Evolutionary conservation across 2,113 vertebrate species (phyloP).

Genomic region (cattle (Bos taurus)): DNA sequence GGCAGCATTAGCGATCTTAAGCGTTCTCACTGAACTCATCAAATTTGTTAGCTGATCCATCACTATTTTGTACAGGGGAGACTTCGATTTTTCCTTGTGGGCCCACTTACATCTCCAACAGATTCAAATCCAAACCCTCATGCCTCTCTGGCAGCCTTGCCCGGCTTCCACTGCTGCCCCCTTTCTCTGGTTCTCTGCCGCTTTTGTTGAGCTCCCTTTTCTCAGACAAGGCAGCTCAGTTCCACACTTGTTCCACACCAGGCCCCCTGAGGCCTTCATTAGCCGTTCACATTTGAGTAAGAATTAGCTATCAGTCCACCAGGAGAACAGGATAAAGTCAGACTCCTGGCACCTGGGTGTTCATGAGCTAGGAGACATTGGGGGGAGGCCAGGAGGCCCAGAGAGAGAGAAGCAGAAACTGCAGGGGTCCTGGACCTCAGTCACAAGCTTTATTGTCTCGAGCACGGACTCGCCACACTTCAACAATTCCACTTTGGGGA

Average conservation of each 20-base stretch:
- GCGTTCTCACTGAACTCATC: not conserved
- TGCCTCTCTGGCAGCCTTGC: not conserved
- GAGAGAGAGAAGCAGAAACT: not conserved
- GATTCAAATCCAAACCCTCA: not conserved
- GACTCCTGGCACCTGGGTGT: not conserved
- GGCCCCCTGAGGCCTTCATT: not conserved
- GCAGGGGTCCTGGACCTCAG: slow-evolving; percentile 61
- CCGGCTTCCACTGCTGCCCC: rapidly evolving
- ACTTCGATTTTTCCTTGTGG: not conserved
- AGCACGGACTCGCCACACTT: slow-evolving; percentile 80
- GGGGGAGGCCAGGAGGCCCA: rapidly evolving
- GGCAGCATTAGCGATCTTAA: not conserved
- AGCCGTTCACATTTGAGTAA: not conserved
- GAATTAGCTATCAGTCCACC: not conserved
- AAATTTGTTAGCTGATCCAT: not conserved
- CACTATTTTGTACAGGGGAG: not conserved
- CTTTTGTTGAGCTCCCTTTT: not conserved
- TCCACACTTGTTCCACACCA: not conserved
- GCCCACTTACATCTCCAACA: not conserved
- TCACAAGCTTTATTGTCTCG: slow-evolving; percentile 84
- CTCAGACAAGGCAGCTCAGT: not conserved
- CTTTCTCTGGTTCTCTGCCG: rapidly evolving
- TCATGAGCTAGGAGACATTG: not conserved
- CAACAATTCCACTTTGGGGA: slow-evolving; percentile 74
- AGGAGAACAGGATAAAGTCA: not conserved